Conservation (phyloP, 2,797 vertebrate species). For the Sardinella longiceps region DNA sequence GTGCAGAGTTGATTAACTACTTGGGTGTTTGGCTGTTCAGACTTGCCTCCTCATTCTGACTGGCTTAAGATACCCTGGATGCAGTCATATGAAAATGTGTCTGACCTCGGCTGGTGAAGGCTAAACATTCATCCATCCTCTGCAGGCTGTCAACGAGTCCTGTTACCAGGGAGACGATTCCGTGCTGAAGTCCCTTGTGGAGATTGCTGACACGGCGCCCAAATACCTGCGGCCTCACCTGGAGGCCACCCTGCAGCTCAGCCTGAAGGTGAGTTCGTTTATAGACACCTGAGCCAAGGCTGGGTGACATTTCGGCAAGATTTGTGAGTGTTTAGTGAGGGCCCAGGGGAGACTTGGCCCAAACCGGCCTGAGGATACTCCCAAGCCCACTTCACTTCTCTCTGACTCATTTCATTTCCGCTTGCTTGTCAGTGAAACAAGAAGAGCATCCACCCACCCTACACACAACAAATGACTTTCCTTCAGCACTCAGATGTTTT, state of each 20-base stretch:
- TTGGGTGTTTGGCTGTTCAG: not conserved
- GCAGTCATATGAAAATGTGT: not conserved
- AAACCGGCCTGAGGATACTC: no score
- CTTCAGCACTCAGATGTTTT: no score
- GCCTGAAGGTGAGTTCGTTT: constrained; percentile 86
- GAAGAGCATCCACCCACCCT: no score
- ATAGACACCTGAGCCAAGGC: not conserved
- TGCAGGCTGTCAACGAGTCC: constrained; percentile 93
- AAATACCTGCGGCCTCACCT: constrained; percentile 95
- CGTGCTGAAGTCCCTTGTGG: constrained; percentile 96
- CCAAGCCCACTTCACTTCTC: no score
- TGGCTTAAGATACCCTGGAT: not conserved
- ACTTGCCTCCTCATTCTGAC: not conserved
- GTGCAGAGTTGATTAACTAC: not conserved
- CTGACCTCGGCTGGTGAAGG: not conserved
- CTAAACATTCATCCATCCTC: constrained; percentile 10
- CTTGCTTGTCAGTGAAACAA: no score
- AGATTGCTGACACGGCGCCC: constrained; percentile 96
- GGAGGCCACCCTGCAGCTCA: constrained; percentile 93
- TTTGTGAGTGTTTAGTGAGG: no score
- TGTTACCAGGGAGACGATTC: constrained; percentile 96
- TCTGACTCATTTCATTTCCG: no score
- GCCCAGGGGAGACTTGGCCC: no score
- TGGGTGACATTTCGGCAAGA: not conserved
- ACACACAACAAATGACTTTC: no score